Base-by-base conservation (phyloP, 2,113 vertebrate genomes). In the Siniperca knerii region DNA sequence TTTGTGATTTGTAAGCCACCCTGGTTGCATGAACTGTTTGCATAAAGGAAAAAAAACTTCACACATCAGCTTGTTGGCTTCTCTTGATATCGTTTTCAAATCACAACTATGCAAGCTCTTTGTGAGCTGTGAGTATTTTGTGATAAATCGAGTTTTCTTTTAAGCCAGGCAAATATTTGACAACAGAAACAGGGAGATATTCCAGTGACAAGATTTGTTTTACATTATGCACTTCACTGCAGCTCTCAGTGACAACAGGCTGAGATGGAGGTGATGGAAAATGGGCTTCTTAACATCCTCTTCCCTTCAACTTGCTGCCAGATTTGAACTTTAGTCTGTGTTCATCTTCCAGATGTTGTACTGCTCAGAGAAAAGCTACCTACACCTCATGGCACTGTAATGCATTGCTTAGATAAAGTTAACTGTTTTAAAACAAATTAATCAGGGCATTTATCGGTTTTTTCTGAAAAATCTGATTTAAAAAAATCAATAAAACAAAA, bases 171-270 rank as follows among this genome's bases (percentile, higher is more conserved):
- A 73, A 84, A 78, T 81, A 86, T 87, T 82, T 90, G 83, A 86
- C 81, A 77, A 55, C 62, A 88, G 80, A 57, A 85, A 83, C 46
- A 48, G n/a, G 79, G 74, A 76, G 21, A 76, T 37, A 82, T 85
- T 90, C 82, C 86, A 90, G 73, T 79, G 76, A 87, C 76, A 66
- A 78, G 84, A 75, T 83, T 92, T 90, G 37, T 90, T 92, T 90
- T 79, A 87, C 55, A 87, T 90, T 86, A 72, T 73, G 58, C 78
- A 72, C 84, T 84, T 76, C 18, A 50, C 50, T 76, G 77, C 81
- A 72, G 81, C 46, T 77, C 79, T 67, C 60, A 9, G 82, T 57
- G 86, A 82, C 66, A 78, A 87, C 77, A 88, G 87, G 54, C 73
- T 64, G 60, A 79, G 58, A 76, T 18, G n/a, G 78, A 86, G 72